Conservation (phyloP, 2,888 invertebrate species). For the Drosophila kuntzei region DNA sequence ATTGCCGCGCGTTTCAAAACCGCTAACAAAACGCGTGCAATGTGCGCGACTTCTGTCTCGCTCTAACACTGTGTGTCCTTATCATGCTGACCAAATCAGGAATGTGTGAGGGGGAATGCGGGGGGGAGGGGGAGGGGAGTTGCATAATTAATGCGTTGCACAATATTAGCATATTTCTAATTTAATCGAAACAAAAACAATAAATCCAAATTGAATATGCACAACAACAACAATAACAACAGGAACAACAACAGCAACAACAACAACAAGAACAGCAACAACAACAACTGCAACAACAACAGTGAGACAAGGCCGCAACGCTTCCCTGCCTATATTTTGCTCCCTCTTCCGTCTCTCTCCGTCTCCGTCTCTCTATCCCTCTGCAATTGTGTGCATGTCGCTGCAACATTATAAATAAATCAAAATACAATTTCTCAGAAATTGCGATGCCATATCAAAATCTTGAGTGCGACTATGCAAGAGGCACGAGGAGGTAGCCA, state of each 20-base stretch:
- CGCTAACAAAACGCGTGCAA: constrained; percentile 29
- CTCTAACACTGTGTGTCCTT: constrained; percentile 2
- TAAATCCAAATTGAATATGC: constrained; percentile 62
- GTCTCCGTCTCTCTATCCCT: neutral
- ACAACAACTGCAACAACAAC: constrained; percentile 23
- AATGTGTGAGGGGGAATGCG: neutral
- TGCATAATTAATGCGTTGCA: constrained; percentile 75
- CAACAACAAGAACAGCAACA: constrained; percentile 26
- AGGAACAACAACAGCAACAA: constrained; percentile 23
- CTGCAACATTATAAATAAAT: constrained; percentile 84
- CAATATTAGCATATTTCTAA: constrained; percentile 82
- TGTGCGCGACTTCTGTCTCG: neutral
- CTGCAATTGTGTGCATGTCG: constrained; percentile 80
- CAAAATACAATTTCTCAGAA: constrained; percentile 84
- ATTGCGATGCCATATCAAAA: constrained; percentile 83
- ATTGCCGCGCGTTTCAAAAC: constrained; percentile 72
- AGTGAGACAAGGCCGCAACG: constrained; percentile 30
- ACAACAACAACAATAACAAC: constrained; percentile 20
- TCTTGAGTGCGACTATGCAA: constrained; percentile 61
- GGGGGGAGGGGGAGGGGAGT: neutral
- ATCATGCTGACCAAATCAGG: constrained; percentile 11
- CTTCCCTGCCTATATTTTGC: constrained; percentile 34
- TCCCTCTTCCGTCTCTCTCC: neutral
- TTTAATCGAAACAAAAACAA: constrained; percentile 80
- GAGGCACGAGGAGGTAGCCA: constrained; percentile 17